Evolutionary conservation across 2,113 vertebrate species (phyloP), one percentile per base, ranked within the genome.

Genomic region (Echinops telfairi): DNA sequence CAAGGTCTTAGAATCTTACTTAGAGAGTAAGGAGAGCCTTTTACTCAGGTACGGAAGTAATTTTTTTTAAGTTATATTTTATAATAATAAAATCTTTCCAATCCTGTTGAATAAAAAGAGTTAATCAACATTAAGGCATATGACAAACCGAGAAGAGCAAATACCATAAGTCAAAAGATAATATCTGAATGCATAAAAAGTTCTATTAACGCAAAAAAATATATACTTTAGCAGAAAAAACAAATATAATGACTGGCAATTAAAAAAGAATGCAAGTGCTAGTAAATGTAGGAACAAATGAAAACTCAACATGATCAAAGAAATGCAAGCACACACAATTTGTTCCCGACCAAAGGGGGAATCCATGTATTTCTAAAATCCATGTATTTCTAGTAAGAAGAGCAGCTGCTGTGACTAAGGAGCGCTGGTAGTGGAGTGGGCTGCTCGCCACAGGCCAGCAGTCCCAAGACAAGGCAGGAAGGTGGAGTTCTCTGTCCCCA

Each of bases 21-120:
- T 23, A 57, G 40, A 31, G 33, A 84, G 53, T 0, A 80, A 6
- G 16, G 43, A 81, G 94, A 70, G 58, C 43, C 75, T 78, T 83
- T 53, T 43, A 73, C 29, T 57, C 64, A 78, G 9, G 27, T 43
- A 64, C 73, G 22, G 33, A 57, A 10, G 23, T 68, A 12, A 12
- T 29, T 66, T 66, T 66, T 66, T 43, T n/a, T 53, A 29, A 17
- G 10, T 17, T 19, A n/a, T 75, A 80, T 36, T 89, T 84, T 73
- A 60, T 68, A 43, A 40, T 68, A 83, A 79, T 60, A 83, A 93
- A 90, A 68, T 90, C 25, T 75, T 66, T 25, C 68, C 75, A 86
- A 25, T 77, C 81, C 43, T 81, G 23, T 81, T 77, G 15, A 90
- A 60, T 77, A 9, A 86, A 9, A 86, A 84, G 75, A 75, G 8